A percentile compares a stretch with the other conserved stretches of the same genome.
Evolutionary conservation across 1,140 invertebrate species (phyloP).

Genomic region (Bombus confusus): DNA sequence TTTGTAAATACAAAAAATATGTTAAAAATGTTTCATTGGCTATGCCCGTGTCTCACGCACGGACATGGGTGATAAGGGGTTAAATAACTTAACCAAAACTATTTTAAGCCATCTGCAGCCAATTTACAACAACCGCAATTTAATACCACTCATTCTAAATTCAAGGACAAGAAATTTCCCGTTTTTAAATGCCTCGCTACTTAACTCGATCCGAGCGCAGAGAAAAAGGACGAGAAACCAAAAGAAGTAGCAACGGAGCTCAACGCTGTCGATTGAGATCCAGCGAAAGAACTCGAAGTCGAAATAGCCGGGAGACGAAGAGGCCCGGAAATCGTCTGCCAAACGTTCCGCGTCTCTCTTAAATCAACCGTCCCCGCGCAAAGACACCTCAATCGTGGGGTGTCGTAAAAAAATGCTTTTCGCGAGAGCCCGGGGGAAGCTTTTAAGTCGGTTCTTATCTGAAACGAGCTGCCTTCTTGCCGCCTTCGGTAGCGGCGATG

Average conservation of each 20-base stretch:
- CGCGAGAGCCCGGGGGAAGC: conserved; percentile 38
- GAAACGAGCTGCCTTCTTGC: conserved; percentile 56
- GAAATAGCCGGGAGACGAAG: not conserved
- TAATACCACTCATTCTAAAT: no score
- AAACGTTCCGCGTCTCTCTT: not conserved
- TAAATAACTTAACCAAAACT: no score
- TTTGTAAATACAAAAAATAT: no score
- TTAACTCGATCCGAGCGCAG: no score
- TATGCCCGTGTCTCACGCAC: no score
- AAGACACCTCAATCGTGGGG: conserved; percentile 26
- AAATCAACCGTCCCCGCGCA: not conserved
- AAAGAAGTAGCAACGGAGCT: not conserved
- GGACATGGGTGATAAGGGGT: no score
- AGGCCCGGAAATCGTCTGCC: conserved; percentile 16
- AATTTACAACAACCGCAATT: no score
- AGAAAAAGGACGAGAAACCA: not conserved
- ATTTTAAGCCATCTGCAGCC: no score
- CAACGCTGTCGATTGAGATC: not conserved
- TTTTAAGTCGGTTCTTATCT: conserved; percentile 67
- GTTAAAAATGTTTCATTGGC: no score
- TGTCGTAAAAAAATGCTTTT: conserved; percentile 66
- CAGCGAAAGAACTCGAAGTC: no score
- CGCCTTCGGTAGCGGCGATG: conserved; percentile 27
- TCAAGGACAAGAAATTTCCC: no score
- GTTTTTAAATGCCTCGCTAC: no score